Conservation (phyloP, 1,140 invertebrate species). For the Eumeta japonica region DNA sequence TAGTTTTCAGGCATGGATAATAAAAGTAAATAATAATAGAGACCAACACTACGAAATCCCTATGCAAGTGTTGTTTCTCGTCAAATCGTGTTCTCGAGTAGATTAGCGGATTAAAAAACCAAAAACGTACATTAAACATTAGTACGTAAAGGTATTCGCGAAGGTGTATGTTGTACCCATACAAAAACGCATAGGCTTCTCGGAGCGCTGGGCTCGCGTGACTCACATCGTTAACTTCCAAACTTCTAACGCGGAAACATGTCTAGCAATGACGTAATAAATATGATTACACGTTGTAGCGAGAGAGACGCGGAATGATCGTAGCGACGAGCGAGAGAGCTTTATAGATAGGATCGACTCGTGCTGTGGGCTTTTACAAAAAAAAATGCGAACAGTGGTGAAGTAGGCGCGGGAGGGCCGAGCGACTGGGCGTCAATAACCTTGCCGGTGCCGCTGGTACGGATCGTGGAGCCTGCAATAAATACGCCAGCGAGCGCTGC, state of each 20-base stretch:
- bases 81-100: no score
- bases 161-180: no score
- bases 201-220: no score
- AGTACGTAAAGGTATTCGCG: no score
- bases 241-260: slow-evolving; percentile 52
- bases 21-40: no score
- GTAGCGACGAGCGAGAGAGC: slow-evolving; percentile 40
- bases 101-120: no score
- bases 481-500: slow-evolving; percentile 48
- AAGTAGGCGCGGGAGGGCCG: background rate
- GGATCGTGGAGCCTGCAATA: slow-evolving; percentile 55
- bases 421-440: slow-evolving; percentile 48
- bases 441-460: slow-evolving; percentile 49
- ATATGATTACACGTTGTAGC: slow-evolving; percentile 45
- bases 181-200: no score
- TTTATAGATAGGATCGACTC: slow-evolving; percentile 17
- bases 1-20: no score
- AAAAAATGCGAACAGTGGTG: background rate
- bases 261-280: slow-evolving; percentile 49
- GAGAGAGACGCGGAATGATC: slow-evolving; percentile 46
- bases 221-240: slow-evolving; percentile 45
- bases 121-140: no score
- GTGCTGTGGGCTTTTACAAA: slow-evolving; percentile 20
- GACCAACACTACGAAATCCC: no score
- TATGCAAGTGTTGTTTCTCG: no score